Base-by-base conservation (phyloP, 92 coral and sea anemone genomes). In the Epizoanthus stellaris region DNA sequence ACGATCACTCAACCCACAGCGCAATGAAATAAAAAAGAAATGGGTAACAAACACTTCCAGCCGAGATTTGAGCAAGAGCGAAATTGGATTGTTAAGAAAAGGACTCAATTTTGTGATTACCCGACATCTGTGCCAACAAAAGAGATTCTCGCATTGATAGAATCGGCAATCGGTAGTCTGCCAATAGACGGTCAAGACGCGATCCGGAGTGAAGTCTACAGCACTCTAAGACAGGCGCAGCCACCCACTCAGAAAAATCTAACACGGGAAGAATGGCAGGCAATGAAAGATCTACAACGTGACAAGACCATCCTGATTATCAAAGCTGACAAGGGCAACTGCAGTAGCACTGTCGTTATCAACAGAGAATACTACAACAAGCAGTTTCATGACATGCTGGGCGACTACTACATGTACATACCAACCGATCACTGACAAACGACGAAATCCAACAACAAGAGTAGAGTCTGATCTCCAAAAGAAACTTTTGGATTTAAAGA, bases 361-460 rank as follows among this genome's bases (percentile, higher is more conserved):
- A 54, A 82, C 49, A 53, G 30, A 0, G 66, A 3, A 11, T 77
- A 82, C 6, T 82, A 70, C 38, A 34, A 69, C 59, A 40, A 70
- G 1, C 36, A 58, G 54, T 21, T 83, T 0, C n/a, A 49, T 13
- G 70, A 39, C 3, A 72, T 83, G 87, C 61, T 72, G 20, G 25
- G 23, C 3, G 87, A 70, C 30, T 19, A n/a, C 62, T n/a, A 70
- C 40, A n/a, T n/a, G n/a, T 4, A 57, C 75, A 20, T 83, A 70
- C 23, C 4, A 11, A 71, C 58, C 61, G 14, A 57, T 83, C n/a
- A 83, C 87, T 10, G 71, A 83, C 21, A 70, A 39, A 25, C 36
- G 87, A 13, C 15, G 72, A 0, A 83, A 83, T 72, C 87, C 80
- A 0, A 83, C 87, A 25, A 40, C 49, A 14, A 39, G 66, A 56